These are phyloP conservation scores for Pollenia angustigena DNA, from an alignment of 2,888 invertebrate species.

Conservation along the genomic window DNA sequence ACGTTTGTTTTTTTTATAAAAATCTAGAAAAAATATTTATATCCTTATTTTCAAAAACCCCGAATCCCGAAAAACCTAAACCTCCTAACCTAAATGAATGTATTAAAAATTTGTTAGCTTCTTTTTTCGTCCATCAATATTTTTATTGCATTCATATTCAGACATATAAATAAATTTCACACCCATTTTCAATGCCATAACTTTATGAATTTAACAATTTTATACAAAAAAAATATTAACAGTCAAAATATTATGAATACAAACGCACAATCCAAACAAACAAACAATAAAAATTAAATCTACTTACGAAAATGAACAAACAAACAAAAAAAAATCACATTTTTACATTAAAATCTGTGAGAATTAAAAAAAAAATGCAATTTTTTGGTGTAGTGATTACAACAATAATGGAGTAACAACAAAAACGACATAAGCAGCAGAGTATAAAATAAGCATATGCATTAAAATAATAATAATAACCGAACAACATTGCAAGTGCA, in stretches of 20 bases:
- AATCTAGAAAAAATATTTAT: too few species aligned
- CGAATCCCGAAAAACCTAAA: too few species aligned
- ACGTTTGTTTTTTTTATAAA: too few species aligned
- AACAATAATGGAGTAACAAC: slow-evolving; percentile 62
- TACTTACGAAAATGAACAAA: slow-evolving; percentile 58
- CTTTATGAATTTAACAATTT: slow-evolving; percentile 41
- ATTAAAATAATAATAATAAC: slow-evolving; percentile 68
- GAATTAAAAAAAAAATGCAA: slow-evolving; percentile 58
- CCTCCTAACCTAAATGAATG: neutral
- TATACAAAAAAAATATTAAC: slow-evolving; percentile 56
- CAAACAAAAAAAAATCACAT: slow-evolving; percentile 34
- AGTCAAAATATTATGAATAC: slow-evolving; percentile 63
- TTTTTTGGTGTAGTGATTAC: slow-evolving; percentile 73
- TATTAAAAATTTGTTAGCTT: neutral
- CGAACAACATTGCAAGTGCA: slow-evolving; percentile 71
- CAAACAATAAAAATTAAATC: slow-evolving; percentile 62
- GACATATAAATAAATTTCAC: neutral
- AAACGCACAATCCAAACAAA: slow-evolving; percentile 55
- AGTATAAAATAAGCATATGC: slow-evolving; percentile 59
- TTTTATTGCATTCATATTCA: neutral
- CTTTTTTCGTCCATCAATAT: neutral
- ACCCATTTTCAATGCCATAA: slow-evolving; percentile 16
- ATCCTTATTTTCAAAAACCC: too few species aligned
- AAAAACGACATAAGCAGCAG: slow-evolving; percentile 40
- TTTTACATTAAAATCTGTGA: slow-evolving; percentile 61